Evolutionary conservation across 2,888 invertebrate genomes (phyloP), one percentile per base, ranked within the genome.

Genomic region (Psylliodes chrysocephalus): DNA sequence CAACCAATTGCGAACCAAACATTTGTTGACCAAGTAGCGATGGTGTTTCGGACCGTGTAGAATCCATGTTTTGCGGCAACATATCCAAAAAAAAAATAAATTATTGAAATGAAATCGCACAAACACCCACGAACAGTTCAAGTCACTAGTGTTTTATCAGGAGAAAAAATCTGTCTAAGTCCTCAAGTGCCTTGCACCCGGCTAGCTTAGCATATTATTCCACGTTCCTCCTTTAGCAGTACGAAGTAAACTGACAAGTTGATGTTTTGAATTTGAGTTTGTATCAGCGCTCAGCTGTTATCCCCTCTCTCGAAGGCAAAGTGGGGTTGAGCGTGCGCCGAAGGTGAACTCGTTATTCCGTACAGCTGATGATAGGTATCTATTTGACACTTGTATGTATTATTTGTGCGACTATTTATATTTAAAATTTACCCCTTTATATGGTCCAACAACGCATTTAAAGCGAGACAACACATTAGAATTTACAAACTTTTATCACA

Each of bases 1-100:
- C 91, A 83, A 97, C 92, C 77, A 91, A 87, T 82, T 94, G 92
- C 62, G 96, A 96, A 75, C 96, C 96, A 85, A 96, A 96, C 79
- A 92, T 86, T 72, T 90, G 89, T 74, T 86, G 84, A 76, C 87
- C 88, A 82, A 86, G 87, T 79, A 86, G 85, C 59, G 88, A 77
- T n/a, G 80, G 79, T 69, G 78, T 80, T 65, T 80, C 81, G 60
- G 81, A 80, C 70, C 81, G 74, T 60, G 80, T 75, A 59, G 78
- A 71, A 73, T 85, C 85, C 81, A 82, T 81, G 66, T 85, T 81
- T 83, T 91, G 91, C 76, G 91, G 91, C 86, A 91, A 91, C 91
- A 91, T 91, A 81, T 81, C 83, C 73, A 75, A 74, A 71, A 25
- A 49, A 19, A 52, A 46, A 46, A 22, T 47, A 49, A 49, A n/a